A percentile compares a stretch with the other conserved stretches of the same genome.
Evolutionary conservation across 1,140 invertebrate species (phyloP).

Genomic region (Lethocerus indicus): DNA sequence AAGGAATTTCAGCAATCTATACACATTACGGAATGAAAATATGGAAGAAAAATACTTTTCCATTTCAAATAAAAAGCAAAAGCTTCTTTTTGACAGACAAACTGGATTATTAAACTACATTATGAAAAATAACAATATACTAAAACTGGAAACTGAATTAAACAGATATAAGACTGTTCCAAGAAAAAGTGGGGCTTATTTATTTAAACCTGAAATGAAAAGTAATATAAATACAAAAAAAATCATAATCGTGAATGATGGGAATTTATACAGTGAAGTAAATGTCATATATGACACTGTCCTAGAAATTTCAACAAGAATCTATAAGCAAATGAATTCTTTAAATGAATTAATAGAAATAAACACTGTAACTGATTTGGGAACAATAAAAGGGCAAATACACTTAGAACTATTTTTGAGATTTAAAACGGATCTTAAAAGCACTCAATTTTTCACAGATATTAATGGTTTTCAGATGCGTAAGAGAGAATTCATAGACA

Average conservation of each 20-base stretch:
- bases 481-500: neutral
- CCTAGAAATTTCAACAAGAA: neutral
- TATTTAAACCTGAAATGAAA: neutral
- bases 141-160: neutral
- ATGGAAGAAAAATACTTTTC: too few species aligned
- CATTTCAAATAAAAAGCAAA: neutral
- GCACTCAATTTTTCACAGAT: slow-evolving; percentile 3
- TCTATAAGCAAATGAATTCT: neutral
- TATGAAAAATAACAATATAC: neutral
- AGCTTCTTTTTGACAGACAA: neutral
- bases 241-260: neutral
- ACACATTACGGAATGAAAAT: too few species aligned
- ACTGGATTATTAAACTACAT: neutral
- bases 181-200: slow-evolving; percentile 7
- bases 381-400: neutral
- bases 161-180: neutral
- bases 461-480: slow-evolving; percentile 3
- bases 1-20: too few species aligned
- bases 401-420: slow-evolving; percentile 2
- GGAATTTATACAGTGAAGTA: slow-evolving; percentile 4
- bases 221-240: neutral
- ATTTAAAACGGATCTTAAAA: neutral
- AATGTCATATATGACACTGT: neutral
- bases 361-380: neutral
- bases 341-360: slow-evolving; percentile 3